phyloP scores from a whole-genome alignment of 2,888 invertebrate genomes.

The Gymnoscelis rufifasciata region DNA sequence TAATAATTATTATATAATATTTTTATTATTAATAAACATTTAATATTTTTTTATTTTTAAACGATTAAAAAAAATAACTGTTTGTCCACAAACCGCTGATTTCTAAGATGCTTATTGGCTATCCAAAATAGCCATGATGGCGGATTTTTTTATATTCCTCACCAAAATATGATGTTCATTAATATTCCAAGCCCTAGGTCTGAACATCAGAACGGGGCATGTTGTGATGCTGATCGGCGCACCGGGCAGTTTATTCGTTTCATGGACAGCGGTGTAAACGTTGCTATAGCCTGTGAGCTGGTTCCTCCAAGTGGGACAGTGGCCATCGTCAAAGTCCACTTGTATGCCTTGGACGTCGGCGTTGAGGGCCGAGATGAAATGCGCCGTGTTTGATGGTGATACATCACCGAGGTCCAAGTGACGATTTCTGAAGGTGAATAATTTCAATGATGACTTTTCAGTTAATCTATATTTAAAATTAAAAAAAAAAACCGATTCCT shows the following conservation, averaged over 20 bases:
- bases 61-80: too few species aligned
- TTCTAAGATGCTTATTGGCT: too few species aligned
- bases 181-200: constrained; percentile 87
- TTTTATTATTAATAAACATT: too few species aligned
- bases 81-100: too few species aligned
- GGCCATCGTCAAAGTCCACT: constrained; percentile 85
- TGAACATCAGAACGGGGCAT: constrained; percentile 81
- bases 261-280: constrained; percentile 71
- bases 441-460: too few species aligned
- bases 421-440: constrained; percentile 69
- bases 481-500: too few species aligned
- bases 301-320: constrained; percentile 85
- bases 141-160: too few species aligned
- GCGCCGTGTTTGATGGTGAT: constrained; percentile 78
- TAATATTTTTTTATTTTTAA: too few species aligned
- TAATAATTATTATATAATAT: too few species aligned
- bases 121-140: too few species aligned
- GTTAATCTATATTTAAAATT: too few species aligned
- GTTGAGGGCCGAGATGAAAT: constrained; percentile 76
- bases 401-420: constrained; percentile 83
- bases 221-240: constrained; percentile 71
- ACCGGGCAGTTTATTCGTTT: constrained; percentile 65
- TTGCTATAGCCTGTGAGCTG: constrained; percentile 82
- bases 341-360: constrained; percentile 80
- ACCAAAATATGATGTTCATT: constrained; percentile 82